These are phyloP conservation scores for Craseonycteris thonglongyai DNA, from an alignment of 2,113 vertebrate genomes.

Conservation along the genomic window DNA sequence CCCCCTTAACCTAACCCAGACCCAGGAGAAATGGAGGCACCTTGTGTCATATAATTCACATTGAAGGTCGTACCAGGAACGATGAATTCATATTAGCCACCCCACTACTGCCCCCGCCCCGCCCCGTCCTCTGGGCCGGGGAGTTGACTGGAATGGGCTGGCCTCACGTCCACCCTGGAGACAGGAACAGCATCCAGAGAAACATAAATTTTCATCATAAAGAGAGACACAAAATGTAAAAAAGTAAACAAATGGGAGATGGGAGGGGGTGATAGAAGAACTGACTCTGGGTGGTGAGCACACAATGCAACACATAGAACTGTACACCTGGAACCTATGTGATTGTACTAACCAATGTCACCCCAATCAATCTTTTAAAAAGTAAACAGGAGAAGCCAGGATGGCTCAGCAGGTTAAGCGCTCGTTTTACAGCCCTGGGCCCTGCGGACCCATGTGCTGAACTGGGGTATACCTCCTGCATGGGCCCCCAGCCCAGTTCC, in stretches of 20 bases:
- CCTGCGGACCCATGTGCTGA: no score
- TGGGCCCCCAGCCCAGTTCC: no score
- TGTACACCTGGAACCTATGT: no score
- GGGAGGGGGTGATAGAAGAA: no score
- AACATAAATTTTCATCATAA: background rate
- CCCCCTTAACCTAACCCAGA: background rate
- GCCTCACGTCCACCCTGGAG: rapidly evolving
- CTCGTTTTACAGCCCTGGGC: no score
- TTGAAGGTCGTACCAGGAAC: background rate
- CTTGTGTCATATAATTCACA: background rate
- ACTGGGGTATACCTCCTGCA: no score
- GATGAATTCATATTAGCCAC: background rate
- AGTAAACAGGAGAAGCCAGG: no score
- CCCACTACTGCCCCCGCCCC: background rate
- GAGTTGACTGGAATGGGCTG: background rate
- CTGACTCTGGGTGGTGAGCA: no score
- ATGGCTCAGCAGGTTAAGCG: no score
- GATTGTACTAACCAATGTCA: no score
- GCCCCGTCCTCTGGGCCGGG: background rate
- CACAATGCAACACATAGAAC: no score
- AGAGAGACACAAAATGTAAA: background rate
- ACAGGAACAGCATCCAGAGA: background rate
- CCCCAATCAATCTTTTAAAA: no score
- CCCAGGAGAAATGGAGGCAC: background rate
- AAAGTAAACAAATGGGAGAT: background rate